phyloP scores from a whole-genome alignment of 2,113 vertebrate genomes.

The Trematomus loennbergii region DNA sequence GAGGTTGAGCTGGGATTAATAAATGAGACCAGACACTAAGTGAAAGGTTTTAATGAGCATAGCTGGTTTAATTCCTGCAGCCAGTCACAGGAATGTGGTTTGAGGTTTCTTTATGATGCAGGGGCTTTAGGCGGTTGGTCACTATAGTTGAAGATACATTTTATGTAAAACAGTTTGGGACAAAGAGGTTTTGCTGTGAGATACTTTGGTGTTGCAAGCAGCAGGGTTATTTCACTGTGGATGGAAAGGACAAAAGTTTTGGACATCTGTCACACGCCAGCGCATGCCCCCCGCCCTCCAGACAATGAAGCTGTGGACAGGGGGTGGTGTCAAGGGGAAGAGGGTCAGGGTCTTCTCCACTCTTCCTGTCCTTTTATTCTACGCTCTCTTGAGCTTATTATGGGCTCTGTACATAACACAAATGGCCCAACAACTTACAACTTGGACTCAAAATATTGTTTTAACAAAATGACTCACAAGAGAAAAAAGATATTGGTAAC shows the following conservation, averaged over 20 bases:
- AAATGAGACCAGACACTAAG: background rate
- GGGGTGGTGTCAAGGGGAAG: constrained; percentile 27
- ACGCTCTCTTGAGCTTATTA: constrained; percentile 16
- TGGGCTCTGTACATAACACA: background rate
- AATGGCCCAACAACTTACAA: background rate
- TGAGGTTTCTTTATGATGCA: constrained; percentile 5
- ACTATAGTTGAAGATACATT: background rate
- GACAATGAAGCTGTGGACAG: constrained; percentile 33
- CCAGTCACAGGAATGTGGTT: background rate
- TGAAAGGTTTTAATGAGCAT: background rate
- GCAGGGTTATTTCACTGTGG: constrained; percentile 22
- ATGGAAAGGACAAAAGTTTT: constrained; percentile 39
- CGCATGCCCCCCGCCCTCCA: constrained; percentile 42
- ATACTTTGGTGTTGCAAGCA: constrained; percentile 36
- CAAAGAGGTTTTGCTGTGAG: constrained; percentile 9
- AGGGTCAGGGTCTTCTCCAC: constrained; percentile 41
- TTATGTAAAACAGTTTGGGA: background rate
- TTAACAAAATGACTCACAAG: background rate
- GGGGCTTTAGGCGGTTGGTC: background rate
- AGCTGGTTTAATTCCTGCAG: background rate
- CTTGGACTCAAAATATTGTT: background rate
- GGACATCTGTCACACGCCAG: constrained; percentile 63
- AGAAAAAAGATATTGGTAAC: background rate
- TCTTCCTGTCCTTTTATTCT: constrained; percentile 27
- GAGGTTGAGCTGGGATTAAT: background rate